These are phyloP conservation scores for Apotomis turbidana DNA, from an alignment of 2,888 invertebrate species.

Conservation along the genomic window DNA sequence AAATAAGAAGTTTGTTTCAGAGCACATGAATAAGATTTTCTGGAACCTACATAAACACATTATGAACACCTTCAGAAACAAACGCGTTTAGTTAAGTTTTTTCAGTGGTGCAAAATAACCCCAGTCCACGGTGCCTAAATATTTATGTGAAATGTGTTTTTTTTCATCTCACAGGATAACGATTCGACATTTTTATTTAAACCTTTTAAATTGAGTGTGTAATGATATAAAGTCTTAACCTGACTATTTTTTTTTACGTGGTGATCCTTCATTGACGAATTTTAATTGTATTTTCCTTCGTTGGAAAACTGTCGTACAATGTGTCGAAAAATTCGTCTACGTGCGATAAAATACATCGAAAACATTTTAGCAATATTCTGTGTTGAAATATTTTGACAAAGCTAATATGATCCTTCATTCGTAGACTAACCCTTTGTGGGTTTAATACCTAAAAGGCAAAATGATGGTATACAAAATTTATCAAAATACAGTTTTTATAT, in stretches of 20 bases:
- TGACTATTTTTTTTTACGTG: background rate
- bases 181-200: too few species aligned
- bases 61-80: too few species aligned
- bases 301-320: background rate
- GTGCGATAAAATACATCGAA: background rate
- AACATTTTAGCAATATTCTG: background rate
- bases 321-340: background rate
- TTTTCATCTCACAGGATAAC: background rate
- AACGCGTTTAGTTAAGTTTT: too few species aligned
- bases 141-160: too few species aligned
- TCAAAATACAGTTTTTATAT: constrained; percentile 2
- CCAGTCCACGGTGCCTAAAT: too few species aligned
- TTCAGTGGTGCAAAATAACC: too few species aligned
- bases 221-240: background rate
- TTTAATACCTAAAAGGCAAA: constrained; percentile 2
- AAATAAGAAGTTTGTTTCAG: too few species aligned
- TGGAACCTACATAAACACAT: too few species aligned
- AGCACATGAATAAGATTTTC: too few species aligned
- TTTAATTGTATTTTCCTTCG: background rate
- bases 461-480: background rate
- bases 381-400: background rate
- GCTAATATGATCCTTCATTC: background rate
- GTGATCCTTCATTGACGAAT: background rate
- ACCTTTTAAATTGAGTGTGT: background rate
- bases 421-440: constrained; percentile 14